phyloP scores from a whole-genome alignment of 2,113 vertebrate species.

The Lipotes vexillifer region DNA sequence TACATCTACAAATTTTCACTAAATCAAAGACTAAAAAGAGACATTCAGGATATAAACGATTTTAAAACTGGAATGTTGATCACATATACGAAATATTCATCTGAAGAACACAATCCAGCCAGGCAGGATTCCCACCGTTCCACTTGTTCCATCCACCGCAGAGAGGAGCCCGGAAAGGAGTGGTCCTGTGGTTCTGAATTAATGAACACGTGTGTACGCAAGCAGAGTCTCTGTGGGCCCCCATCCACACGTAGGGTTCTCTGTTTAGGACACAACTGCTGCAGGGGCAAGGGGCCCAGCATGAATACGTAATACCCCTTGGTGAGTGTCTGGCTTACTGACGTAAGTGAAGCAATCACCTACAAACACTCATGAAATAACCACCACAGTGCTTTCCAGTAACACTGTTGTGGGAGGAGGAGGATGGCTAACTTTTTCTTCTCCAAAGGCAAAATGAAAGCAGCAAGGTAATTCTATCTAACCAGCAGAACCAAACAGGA shows the following conservation, averaged over 20 bases:
- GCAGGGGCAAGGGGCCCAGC: not conserved
- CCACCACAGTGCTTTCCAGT: not conserved
- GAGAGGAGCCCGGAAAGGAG: not conserved
- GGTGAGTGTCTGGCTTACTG: not conserved
- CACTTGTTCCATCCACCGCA: not conserved
- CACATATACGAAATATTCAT: not conserved
- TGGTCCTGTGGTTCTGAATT: not conserved
- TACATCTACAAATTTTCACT: not conserved
- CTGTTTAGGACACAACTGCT: not conserved
- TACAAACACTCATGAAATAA: not conserved
- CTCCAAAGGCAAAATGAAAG: not conserved
- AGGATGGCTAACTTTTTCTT: not conserved
- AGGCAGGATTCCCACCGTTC: not conserved
- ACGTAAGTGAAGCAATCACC: not conserved
- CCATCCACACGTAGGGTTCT: too few species aligned
- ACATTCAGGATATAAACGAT: not conserved
- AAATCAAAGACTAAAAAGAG: not conserved
- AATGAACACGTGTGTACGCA: accelerated
- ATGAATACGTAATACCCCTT: accelerated
- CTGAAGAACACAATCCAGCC: not conserved
- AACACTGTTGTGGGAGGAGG: not conserved
- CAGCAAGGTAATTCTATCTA: not conserved
- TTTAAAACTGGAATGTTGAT: not conserved
- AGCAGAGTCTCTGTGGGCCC: too few species aligned
- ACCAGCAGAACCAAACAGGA: not conserved